phyloP scores from a whole-genome alignment of 2,888 invertebrate genomes.

The Dromius quadrimaculatus region DNA sequence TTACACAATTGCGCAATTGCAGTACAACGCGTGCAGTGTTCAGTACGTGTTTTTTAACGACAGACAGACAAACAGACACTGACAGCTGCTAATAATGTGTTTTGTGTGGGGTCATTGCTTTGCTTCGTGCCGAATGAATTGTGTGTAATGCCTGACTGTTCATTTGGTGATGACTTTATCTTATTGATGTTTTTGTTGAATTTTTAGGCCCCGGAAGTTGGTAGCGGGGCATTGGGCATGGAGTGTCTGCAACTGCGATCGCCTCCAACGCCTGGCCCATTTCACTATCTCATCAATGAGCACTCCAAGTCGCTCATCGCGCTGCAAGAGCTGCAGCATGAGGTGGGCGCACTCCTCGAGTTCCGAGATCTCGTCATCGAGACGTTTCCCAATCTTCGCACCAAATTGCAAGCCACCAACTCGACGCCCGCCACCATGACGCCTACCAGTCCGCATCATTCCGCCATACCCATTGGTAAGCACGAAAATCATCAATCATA shows the following conservation, averaged over 20 bases:
- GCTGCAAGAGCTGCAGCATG: constrained; percentile 92
- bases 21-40: not conserved
- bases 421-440: constrained; percentile 61
- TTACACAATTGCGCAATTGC: not conserved
- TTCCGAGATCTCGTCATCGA: constrained; percentile 95
- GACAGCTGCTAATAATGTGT: constrained; percentile 41
- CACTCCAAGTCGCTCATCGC: constrained; percentile 90
- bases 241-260: constrained; percentile 84
- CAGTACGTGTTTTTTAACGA: not conserved
- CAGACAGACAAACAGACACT: constrained; percentile 15
- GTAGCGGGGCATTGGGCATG: constrained; percentile 75
- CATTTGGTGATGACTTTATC: not conserved
- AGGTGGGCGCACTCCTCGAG: constrained; percentile 90
- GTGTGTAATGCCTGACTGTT: constrained; percentile 2
- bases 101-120: constrained; percentile 36
- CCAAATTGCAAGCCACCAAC: constrained; percentile 81
- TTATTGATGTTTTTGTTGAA: constrained; percentile 3
- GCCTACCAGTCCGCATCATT: constrained; percentile 64
- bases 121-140: not conserved
- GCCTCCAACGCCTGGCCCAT: constrained; percentile 77
- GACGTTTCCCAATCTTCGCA: constrained; percentile 91
- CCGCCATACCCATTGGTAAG: constrained; percentile 69
- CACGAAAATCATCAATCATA: too few relatives aligned
- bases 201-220: constrained; percentile 62
- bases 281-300: constrained; percentile 87